phyloP scores from a whole-genome alignment of 2,888 invertebrate genomes.

The Meiosimyza decipiens region DNA sequence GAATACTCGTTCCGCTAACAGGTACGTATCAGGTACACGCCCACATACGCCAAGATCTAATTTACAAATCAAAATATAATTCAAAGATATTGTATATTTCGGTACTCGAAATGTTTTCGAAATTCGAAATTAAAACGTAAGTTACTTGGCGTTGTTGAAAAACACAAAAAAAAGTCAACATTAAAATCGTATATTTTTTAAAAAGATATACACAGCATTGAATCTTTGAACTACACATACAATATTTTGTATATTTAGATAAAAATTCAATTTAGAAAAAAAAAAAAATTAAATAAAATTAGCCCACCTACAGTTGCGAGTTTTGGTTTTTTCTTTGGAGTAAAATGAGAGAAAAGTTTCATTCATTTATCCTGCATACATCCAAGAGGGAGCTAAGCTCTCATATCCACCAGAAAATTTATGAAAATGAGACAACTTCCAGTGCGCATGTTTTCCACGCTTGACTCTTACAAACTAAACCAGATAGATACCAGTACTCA shows the following conservation, averaged over 20 bases:
- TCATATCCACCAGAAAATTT: too few species aligned
- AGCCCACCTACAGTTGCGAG: neutral
- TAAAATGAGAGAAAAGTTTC: neutral
- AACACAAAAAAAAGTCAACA: neutral
- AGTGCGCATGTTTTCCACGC: too few species aligned
- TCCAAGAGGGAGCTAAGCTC: too few species aligned
- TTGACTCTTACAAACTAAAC: too few species aligned
- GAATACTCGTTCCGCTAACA: too few species aligned
- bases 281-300: neutral
- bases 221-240: conserved; percentile 13
- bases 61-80: too few species aligned
- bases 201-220: neutral
- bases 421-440: too few species aligned
- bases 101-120: neutral
- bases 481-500: too few species aligned
- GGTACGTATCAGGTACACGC: too few species aligned
- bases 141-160: neutral
- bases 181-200: neutral
- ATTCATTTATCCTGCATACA: neutral
- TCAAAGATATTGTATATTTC: too few species aligned
- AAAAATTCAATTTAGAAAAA: conserved; percentile 1
- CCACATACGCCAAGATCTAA: too few species aligned
- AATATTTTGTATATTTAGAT: conserved; percentile 18
- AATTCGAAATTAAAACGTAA: conserved; percentile 1
- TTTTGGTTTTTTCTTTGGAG: neutral